phyloP scores from a whole-genome alignment of 2,888 invertebrate genomes.

The Agelastica alni region DNA sequence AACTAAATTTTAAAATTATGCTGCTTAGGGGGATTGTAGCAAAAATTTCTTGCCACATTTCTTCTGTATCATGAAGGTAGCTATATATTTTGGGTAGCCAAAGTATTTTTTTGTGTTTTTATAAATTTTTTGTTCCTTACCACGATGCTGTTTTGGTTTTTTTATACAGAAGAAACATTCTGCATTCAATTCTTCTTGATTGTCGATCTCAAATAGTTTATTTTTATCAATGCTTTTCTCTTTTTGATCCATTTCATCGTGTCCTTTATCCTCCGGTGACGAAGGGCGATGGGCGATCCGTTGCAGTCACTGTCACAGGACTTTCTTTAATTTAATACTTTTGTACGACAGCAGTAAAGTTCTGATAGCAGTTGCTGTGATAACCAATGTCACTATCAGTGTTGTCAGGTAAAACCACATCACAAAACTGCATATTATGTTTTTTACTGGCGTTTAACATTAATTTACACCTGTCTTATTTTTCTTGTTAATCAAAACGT shows the following conservation, averaged over 20 bases:
- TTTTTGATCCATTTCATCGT: too few species aligned
- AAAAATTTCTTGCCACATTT: too few species aligned
- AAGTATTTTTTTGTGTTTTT: too few species aligned
- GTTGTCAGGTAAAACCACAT: constrained; percentile 2
- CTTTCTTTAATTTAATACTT: constrained; percentile 1
- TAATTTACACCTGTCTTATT: constrained; percentile 1
- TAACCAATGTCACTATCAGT: constrained; percentile 2
- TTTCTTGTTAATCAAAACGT: too few species aligned
- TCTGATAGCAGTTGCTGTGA: too few species aligned
- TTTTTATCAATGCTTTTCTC: too few species aligned
- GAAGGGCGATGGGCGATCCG: neutral
- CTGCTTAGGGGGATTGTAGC: too few species aligned
- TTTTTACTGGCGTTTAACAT: constrained; percentile 1
- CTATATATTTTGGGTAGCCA: too few species aligned
- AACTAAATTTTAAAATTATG: too few species aligned
- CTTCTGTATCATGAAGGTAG: too few species aligned
- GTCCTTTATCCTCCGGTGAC: neutral
- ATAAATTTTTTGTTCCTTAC: constrained; percentile 10
- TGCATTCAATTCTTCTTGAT: constrained; percentile 3
- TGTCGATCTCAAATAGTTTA: constrained; percentile 1
- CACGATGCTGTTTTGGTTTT: constrained; percentile 11
- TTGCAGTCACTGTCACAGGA: neutral
- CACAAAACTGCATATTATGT: constrained; percentile 3
- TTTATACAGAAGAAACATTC: constrained; percentile 9
- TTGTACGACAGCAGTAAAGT: constrained; percentile 5